These are phyloP conservation scores for Dinoponera quadriceps DNA, from an alignment of 1,140 invertebrate species.

Conservation along the genomic window DNA sequence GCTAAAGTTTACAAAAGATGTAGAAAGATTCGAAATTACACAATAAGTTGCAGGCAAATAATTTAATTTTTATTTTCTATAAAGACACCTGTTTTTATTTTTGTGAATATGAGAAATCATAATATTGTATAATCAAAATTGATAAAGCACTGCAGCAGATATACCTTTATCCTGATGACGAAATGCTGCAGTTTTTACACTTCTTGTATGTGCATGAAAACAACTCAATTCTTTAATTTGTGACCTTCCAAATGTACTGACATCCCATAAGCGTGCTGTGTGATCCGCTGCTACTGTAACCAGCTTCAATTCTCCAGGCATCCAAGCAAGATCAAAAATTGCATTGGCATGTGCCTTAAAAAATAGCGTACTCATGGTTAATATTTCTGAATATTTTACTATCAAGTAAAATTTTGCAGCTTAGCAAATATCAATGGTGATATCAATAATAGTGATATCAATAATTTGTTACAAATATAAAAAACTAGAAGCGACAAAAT, in stretches of 20 bases:
- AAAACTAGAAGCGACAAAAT: no score
- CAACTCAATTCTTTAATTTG: slow-evolving; percentile 81
- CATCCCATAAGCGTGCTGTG: slow-evolving; percentile 91
- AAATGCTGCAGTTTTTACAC: slow-evolving; percentile 92
- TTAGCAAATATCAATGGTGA: no score
- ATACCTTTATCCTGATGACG: slow-evolving; percentile 88
- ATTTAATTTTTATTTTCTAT: slow-evolving; percentile 15
- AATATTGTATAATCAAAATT: not conserved
- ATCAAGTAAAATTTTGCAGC: no score
- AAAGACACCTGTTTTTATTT: not conserved
- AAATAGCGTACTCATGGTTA: slow-evolving; percentile 1
- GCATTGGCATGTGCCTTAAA: slow-evolving; percentile 93
- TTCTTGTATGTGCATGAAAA: slow-evolving; percentile 91
- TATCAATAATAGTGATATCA: no score
- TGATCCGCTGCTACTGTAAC: slow-evolving; percentile 95
- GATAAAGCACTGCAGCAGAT: not conserved
- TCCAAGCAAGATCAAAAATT: slow-evolving; percentile 95
- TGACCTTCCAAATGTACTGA: slow-evolving; percentile 83
- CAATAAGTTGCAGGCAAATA: not conserved
- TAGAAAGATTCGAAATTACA: not conserved
- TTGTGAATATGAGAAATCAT: not conserved
- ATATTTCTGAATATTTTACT: not conserved
- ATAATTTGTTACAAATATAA: no score
- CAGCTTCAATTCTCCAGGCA: slow-evolving; percentile 90
- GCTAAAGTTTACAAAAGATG: slow-evolving; percentile 80